These are phyloP conservation scores for Clepsis dumicolana DNA, from an alignment of 2,888 invertebrate species.

Conservation along the genomic window DNA sequence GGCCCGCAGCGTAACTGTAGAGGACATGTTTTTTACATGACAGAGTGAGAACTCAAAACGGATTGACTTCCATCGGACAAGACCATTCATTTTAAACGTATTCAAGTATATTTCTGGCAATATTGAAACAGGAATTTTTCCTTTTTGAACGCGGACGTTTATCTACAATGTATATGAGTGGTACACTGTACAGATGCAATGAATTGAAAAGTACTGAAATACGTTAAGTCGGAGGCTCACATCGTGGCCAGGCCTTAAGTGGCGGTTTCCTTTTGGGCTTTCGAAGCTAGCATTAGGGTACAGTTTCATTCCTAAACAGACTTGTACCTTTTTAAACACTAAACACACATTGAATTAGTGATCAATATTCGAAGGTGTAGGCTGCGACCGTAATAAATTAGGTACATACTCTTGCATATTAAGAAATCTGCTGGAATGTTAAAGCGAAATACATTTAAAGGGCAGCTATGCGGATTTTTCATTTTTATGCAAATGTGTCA, in stretches of 20 bases:
- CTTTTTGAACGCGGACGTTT: conserved; percentile 17
- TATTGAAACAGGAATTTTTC: conserved; percentile 13
- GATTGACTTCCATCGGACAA: conserved; percentile 29
- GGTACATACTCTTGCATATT: conserved; percentile 15
- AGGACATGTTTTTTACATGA: conserved; percentile 38
- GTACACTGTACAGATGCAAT: conserved; percentile 23
- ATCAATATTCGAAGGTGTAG: conserved; percentile 23
- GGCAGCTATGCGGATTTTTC: conserved; percentile 43
- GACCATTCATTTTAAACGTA: conserved; percentile 20
- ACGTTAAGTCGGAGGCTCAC: conserved; percentile 15
- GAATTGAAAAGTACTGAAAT: conserved; percentile 38
- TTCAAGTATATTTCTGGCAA: not conserved
- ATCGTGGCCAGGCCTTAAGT: conserved; percentile 25
- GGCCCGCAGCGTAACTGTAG: conserved; percentile 46
- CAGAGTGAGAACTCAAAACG: conserved; percentile 29
- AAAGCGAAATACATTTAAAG: conserved; percentile 25
- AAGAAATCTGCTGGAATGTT: conserved; percentile 38
- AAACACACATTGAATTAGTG: conserved; percentile 3
- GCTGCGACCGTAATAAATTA: conserved; percentile 31
- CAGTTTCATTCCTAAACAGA: conserved; percentile 1
- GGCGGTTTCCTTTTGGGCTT: conserved; percentile 24
- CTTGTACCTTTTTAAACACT: not conserved
- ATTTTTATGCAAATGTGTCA: conserved; percentile 62
- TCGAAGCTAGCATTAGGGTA: conserved; percentile 16
- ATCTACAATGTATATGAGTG: conserved; percentile 6